These are phyloP conservation scores for Lanistes nyassanus DNA, from an alignment of 1,140 invertebrate genomes.

Conservation along the genomic window DNA sequence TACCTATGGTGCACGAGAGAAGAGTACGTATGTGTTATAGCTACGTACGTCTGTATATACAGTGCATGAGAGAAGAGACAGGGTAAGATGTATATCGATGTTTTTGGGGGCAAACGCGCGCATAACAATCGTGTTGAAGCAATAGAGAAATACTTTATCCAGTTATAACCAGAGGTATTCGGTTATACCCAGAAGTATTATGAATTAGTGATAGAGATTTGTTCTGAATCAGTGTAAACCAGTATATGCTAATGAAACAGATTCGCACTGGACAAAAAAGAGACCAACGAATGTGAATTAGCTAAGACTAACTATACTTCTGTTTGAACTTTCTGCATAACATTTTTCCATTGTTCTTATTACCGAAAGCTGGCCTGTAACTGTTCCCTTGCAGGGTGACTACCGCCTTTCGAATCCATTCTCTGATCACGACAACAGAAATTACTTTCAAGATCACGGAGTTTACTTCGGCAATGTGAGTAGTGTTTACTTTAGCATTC, in stretches of 20 bases:
- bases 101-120: no score
- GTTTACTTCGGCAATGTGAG: slow-evolving; percentile 62
- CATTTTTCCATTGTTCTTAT: neutral
- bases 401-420: slow-evolving; percentile 53
- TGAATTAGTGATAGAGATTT: no score
- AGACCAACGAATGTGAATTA: neutral
- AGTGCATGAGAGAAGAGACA: no score
- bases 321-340: neutral
- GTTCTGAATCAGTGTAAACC: neutral
- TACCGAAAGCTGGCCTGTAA: neutral
- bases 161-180: neutral
- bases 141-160: no score
- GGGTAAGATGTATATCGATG: no score
- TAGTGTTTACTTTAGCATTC: no score
- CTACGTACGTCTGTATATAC: no score
- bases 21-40: no score
- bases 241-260: neutral
- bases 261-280: no score
- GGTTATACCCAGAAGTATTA: neutral
- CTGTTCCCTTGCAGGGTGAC: slow-evolving; percentile 48
- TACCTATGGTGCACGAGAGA: no score
- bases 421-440: slow-evolving; percentile 59
- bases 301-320: no score
- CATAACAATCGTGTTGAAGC: neutral
- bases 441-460: slow-evolving; percentile 56